Conservation (phyloP, 2,888 invertebrate species). For the Drosophila atroscutellata region DNA sequence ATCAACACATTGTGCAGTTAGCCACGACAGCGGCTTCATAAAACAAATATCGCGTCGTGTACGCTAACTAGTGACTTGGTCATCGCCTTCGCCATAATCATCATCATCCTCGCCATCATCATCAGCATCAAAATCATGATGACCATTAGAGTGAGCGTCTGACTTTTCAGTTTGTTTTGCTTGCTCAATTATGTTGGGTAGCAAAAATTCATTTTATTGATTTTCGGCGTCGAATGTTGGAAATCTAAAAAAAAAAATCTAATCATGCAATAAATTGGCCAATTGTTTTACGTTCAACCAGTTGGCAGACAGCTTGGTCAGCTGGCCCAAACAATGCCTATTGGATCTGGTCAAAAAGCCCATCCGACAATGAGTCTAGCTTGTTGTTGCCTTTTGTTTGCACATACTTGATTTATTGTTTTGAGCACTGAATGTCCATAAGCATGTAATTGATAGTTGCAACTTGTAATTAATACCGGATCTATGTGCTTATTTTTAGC, state of each 20-base stretch:
- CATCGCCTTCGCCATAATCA: constrained; percentile 32
- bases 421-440: constrained; percentile 32
- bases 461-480: constrained; percentile 53
- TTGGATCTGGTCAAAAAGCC: constrained; percentile 19
- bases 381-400: constrained; percentile 52
- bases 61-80: constrained; percentile 67
- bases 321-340: constrained; percentile 50
- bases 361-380: constrained; percentile 20
- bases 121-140: constrained; percentile 14
- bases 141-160: constrained; percentile 8
- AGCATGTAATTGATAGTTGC: constrained; percentile 58
- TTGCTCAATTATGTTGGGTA: constrained; percentile 64
- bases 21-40: constrained; percentile 75
- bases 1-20: constrained; percentile 78
- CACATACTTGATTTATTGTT: constrained; percentile 74
- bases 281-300: constrained; percentile 69
- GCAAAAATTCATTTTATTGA: constrained; percentile 68
- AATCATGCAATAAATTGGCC: constrained; percentile 81
- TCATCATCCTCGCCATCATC: constrained; percentile 20
- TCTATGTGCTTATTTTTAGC: constrained; percentile 29
- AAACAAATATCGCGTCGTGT: constrained; percentile 75
- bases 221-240: constrained; percentile 47
- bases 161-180: constrained; percentile 53
- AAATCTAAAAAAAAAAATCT: constrained; percentile 57
- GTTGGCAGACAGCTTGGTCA: constrained; percentile 35